Base-by-base conservation (phyloP, 2,888 invertebrate species). In the Mylabris sibirica region DNA sequence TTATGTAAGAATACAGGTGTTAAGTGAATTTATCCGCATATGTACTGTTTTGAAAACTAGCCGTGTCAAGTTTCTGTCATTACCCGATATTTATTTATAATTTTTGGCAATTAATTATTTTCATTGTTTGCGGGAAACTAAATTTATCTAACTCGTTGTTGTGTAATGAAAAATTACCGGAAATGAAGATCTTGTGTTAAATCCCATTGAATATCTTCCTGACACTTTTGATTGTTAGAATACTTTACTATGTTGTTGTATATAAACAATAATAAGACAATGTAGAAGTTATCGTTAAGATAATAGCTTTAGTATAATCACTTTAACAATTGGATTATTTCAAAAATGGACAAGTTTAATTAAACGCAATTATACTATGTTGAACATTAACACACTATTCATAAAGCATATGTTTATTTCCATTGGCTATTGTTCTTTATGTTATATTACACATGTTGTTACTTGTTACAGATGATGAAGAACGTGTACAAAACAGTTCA, bases 371-470 rank as follows among this genome's bases (percentile, higher is more conserved):
- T 67, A 49, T 60, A 65, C 60, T 61, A 60, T 65, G 26, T 41
- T 35, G 67, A 63, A 65, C 60, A 67, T 70, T 67, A 67, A 59
- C 65, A 66, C 65, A 68, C 68, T 71, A 68, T 66, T 68, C 68
- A 68, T 61, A 68, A 66, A 71, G 62, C 71, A 74, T 69, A 70
- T 71, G 68, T 71, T 69, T 72, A 68, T 72, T 70, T 72, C 63
- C 65, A 67, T 71, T 67, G 70, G 64, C 65, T 69, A 68, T 64
- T 71, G 72, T 69, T 72, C 64, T 69, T 70, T 70, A 66, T 66
- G 67, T 66, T 70, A 61, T 67, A 64, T 59, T 67, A 68, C 59
- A 65, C 71, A 66, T n/a, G n/a, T n/a, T n/a, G n/a, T n/a, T n/a
- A n/a, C n/a, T n/a, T n/a, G n/a, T n/a, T n/a, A n/a, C n/a, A n/a